phyloP scores from a whole-genome alignment of 35 echinoderm and acorn worm genomes.

The Heliocidaris erythrogramma region DNA sequence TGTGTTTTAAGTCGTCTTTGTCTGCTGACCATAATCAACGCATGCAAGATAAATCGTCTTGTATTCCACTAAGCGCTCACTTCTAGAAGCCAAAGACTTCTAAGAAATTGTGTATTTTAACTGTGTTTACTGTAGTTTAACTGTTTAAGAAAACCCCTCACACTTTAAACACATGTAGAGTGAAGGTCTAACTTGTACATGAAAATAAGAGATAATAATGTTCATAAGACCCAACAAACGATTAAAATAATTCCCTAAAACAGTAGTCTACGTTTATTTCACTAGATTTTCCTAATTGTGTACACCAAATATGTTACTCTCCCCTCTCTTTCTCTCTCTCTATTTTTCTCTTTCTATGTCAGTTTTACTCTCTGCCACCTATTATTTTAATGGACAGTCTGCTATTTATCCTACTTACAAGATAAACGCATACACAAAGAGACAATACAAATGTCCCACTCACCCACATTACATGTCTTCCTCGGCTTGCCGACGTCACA shows the following conservation, averaged over 20 bases:
- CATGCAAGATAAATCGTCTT: background rate
- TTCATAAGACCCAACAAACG: no score
- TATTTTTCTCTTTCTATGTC: background rate
- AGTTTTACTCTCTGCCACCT: background rate
- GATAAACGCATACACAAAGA: background rate
- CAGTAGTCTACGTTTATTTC: no score
- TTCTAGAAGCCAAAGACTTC: background rate
- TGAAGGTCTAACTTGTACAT: no score
- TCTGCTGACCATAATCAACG: background rate
- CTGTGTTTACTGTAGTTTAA: no score
- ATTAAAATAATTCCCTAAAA: no score
- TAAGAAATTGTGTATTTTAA: no score
- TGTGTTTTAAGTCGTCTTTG: background rate
- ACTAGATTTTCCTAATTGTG: no score
- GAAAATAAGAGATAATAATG: no score
- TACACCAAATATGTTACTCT: background rate
- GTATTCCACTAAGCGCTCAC: background rate
- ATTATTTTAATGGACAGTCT: background rate
- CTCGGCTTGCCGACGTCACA: conserved; percentile 44
- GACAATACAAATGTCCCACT: background rate
- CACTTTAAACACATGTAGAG: no score
- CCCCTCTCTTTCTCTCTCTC: background rate
- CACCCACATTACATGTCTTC: conserved; percentile 19
- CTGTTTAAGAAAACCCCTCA: no score
- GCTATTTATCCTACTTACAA: background rate